These are phyloP conservation scores for Acanthosepion pharaonis DNA, from an alignment of 2,888 invertebrate genomes.

Conservation along the genomic window DNA sequence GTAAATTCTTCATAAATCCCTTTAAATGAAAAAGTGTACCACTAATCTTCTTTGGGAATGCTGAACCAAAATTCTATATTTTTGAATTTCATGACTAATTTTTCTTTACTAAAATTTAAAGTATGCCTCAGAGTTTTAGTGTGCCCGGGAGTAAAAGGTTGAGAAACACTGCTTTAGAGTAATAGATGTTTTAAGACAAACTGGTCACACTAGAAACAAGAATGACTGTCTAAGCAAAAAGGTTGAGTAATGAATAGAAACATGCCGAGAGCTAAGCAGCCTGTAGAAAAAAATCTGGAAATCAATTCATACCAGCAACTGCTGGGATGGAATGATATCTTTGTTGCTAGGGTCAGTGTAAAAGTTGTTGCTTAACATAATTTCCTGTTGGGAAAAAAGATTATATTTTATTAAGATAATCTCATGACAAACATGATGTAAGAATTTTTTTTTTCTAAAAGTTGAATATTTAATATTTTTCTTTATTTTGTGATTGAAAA, in stretches of 20 bases:
- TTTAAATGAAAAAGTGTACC: too few relatives aligned
- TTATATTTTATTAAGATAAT: not conserved
- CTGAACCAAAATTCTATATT: too few relatives aligned
- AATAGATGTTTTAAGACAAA: too few relatives aligned
- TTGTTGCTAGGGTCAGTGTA: not conserved
- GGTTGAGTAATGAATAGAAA: not conserved
- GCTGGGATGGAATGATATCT: not conserved
- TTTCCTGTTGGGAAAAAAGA: not conserved
- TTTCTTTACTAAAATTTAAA: too few relatives aligned
- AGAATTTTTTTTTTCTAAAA: too few relatives aligned
- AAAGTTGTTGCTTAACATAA: not conserved
- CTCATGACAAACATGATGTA: too few relatives aligned
- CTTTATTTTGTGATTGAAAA: too few relatives aligned
- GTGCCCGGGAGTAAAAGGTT: not conserved
- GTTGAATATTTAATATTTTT: too few relatives aligned
- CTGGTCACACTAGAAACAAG: not conserved
- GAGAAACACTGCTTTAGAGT: not conserved
- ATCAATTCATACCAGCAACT: not conserved
- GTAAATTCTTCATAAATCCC: too few relatives aligned
- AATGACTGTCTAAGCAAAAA: not conserved
- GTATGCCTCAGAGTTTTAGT: too few relatives aligned
- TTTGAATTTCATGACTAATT: too few relatives aligned
- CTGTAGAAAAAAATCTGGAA: not conserved
- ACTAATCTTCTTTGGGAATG: too few relatives aligned
- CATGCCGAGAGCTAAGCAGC: not conserved